Evolutionary conservation across 2,113 vertebrate genomes (phyloP).

Genomic region (Cryptoleucopteryx plumbea): DNA sequence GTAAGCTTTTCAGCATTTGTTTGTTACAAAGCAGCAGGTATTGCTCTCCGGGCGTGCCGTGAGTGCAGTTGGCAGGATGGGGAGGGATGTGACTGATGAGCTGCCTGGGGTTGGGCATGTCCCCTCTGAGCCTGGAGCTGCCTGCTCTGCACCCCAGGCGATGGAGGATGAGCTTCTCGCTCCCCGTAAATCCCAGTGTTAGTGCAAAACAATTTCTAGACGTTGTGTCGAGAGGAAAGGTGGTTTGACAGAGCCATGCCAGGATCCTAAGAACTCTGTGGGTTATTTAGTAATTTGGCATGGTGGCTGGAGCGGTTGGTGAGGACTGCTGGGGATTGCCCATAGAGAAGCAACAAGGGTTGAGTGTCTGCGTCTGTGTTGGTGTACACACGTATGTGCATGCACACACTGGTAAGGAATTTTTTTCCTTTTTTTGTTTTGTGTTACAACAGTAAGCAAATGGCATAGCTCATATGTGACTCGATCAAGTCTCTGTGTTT

Average conservation of each 20-base stretch:
- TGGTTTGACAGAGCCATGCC: neutral
- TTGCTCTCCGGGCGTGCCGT: neutral
- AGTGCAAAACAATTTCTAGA: fast-evolving
- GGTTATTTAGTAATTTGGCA: fast-evolving
- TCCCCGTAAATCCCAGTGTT: neutral
- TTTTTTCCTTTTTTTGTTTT: neutral
- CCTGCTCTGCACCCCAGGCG: neutral
- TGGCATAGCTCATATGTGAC: fast-evolving
- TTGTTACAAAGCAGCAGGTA: neutral
- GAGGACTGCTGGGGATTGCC: too few relatives aligned
- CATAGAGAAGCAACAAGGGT: fast-evolving
- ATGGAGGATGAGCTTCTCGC: fast-evolving
- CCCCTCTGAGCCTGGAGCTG: neutral
- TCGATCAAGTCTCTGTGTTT: neutral
- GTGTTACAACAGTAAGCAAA: neutral
- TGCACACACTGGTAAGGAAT: fast-evolving
- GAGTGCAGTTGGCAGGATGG: neutral
- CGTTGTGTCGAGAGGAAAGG: neutral
- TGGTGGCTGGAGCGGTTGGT: neutral
- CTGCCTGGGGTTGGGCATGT: neutral
- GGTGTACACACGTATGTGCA: fast-evolving
- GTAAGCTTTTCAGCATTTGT: neutral
- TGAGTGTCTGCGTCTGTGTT: neutral
- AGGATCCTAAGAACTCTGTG: neutral
- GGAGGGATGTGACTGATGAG: too few relatives aligned